These are phyloP conservation scores for Sturmia bella DNA, from an alignment of 2,888 invertebrate species.

Conservation along the genomic window DNA sequence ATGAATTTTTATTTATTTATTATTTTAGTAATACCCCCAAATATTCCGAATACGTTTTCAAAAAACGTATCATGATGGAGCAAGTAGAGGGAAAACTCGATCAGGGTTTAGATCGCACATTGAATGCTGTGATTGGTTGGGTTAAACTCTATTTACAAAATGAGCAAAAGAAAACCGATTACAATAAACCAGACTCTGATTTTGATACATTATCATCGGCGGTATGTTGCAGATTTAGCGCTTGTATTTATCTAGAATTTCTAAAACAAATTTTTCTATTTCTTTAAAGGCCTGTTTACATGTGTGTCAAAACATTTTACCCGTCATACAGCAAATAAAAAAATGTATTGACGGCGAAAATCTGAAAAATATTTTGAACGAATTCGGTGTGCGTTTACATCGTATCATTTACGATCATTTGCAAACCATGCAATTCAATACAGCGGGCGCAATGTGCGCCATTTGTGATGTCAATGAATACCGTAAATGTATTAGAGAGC, in stretches of 20 bases:
- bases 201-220: slow-evolving; percentile 92
- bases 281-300: slow-evolving; percentile 92
- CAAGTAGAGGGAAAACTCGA: slow-evolving; percentile 96
- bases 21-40: slow-evolving; percentile 91
- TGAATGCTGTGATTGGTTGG: slow-evolving; percentile 95
- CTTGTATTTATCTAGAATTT: background rate
- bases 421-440: slow-evolving; percentile 96
- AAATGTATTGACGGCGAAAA: slow-evolving; percentile 95
- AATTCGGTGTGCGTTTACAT: slow-evolving; percentile 95
- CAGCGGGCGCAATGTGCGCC: slow-evolving; percentile 97
- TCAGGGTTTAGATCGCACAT: slow-evolving; percentile 91
- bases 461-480: slow-evolving; percentile 99
- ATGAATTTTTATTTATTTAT: no score
- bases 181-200: slow-evolving; percentile 90
- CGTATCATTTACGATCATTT: slow-evolving; percentile 96
- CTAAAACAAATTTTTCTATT: no score
- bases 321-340: slow-evolving; percentile 89
- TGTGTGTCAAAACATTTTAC: slow-evolving; percentile 92
- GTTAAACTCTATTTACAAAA: slow-evolving; percentile 93
- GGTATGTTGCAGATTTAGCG: slow-evolving; percentile 84
- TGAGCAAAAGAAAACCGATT: slow-evolving; percentile 98
- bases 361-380: slow-evolving; percentile 91
- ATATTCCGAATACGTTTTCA: slow-evolving; percentile 93
- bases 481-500: slow-evolving; percentile 89
- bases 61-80: slow-evolving; percentile 92